Evolutionary conservation across 2,113 vertebrate genomes (phyloP).

Genomic region (Corythoichthys intestinalis): DNA sequence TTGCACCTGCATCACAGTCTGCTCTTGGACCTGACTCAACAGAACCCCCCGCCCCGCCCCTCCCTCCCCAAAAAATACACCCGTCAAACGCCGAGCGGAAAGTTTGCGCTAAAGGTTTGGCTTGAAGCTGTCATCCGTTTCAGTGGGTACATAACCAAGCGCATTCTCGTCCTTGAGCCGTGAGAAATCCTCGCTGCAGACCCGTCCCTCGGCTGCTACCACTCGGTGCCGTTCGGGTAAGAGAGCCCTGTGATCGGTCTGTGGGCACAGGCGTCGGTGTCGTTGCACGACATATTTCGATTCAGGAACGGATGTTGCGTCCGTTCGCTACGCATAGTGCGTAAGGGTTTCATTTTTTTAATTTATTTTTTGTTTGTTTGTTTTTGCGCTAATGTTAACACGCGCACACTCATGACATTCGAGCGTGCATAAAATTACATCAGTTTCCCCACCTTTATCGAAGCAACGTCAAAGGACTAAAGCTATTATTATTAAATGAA

Average conservation of each 20-base stretch:
- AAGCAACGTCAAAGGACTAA: too few species aligned
- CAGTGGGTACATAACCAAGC: slow-evolving; percentile 54
- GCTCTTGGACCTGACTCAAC: slow-evolving; percentile 37
- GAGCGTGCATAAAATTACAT: neutral
- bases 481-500: too few species aligned
- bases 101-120: slow-evolving; percentile 66
- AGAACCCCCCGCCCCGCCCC: neutral
- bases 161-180: slow-evolving; percentile 59
- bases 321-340: slow-evolving; percentile 62
- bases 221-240: slow-evolving; percentile 62
- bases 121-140: slow-evolving; percentile 65
- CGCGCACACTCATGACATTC: slow-evolving; percentile 17
- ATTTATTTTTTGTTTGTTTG: neutral
- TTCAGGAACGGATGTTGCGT: slow-evolving; percentile 69
- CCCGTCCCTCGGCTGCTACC: slow-evolving; percentile 64
- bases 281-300: slow-evolving; percentile 66
- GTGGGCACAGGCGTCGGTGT: slow-evolving; percentile 58
- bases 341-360: slow-evolving; percentile 39
- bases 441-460: too few species aligned
- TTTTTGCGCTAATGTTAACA: neutral
- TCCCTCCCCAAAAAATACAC: slow-evolving; percentile 27
- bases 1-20: slow-evolving; percentile 68
- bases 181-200: slow-evolving; percentile 62
- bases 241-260: slow-evolving; percentile 57
- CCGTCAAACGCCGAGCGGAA: slow-evolving; percentile 62